A percentile compares a stretch with the other conserved stretches of the same genome.
These are phyloP conservation scores for Rhyacichthys aspro DNA, from an alignment of 2,797 vertebrate genomes.

Conservation along the genomic window DNA sequence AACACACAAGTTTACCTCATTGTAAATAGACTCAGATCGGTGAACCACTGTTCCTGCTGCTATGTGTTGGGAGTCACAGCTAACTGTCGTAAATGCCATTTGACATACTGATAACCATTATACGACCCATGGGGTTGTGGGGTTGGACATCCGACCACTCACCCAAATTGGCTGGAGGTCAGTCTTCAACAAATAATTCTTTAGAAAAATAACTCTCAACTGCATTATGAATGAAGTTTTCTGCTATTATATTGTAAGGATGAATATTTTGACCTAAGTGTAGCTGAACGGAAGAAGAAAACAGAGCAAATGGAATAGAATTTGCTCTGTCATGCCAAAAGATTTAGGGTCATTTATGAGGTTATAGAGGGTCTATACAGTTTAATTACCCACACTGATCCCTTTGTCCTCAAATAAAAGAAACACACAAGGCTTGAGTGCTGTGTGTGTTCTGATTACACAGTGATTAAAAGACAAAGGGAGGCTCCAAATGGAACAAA, in stretches of 20 bases:
- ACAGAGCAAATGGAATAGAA: neutral
- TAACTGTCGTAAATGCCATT: slow-evolving; percentile 66
- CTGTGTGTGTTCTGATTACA: slow-evolving; percentile 36
- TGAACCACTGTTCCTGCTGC: slow-evolving; percentile 32
- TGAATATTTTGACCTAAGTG: neutral
- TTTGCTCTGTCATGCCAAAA: slow-evolving; percentile 1
- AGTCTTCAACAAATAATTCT: neutral
- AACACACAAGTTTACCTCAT: slow-evolving; percentile 39
- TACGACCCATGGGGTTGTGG: slow-evolving; percentile 16
- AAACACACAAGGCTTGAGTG: neutral
- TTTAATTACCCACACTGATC: neutral
- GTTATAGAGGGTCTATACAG: slow-evolving; percentile 7
- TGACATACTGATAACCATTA: slow-evolving; percentile 58
- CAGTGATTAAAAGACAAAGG: slow-evolving; percentile 57
- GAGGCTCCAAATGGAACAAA: slow-evolving; percentile 49
- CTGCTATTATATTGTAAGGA: too few relatives aligned
- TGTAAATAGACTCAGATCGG: slow-evolving; percentile 41
- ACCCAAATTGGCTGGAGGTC: neutral
- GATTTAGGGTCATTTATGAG: slow-evolving; percentile 1
- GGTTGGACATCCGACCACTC: slow-evolving; percentile 16
- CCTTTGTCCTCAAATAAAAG: slow-evolving; percentile 14
- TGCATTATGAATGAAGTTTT: too few relatives aligned
- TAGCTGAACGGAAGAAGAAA: too few relatives aligned
- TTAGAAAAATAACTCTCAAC: neutral
- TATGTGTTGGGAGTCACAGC: slow-evolving; percentile 40